Conservation (phyloP, 2,113 vertebrate species). For the Indicator maculatus region DNA sequence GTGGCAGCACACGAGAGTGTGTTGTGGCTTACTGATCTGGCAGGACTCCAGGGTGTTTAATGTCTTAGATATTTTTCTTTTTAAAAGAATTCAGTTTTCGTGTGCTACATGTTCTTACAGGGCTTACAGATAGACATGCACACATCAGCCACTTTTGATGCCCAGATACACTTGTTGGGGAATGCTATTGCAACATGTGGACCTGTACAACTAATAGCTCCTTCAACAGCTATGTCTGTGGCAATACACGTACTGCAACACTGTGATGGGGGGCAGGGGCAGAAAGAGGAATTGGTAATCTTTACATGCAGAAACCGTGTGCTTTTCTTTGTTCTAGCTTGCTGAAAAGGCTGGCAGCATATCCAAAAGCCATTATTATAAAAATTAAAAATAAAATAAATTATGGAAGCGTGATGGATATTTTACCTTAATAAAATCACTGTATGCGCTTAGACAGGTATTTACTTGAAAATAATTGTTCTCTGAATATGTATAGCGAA, state of each 20-base stretch:
- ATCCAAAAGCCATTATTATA: not conserved
- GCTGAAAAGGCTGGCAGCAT: not conserved
- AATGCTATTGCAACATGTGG: not conserved
- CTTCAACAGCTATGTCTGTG: not conserved
- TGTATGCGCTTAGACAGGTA: not conserved
- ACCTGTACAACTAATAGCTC: not conserved
- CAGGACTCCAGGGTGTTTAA: not conserved
- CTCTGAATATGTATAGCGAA: not conserved
- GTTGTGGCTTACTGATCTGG: not conserved
- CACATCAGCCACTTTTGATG: not conserved
- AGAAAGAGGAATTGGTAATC: slow-evolving; percentile 28
- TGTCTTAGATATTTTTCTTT: not conserved
- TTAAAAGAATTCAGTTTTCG: rapidly evolving
- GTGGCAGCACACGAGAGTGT: not conserved
- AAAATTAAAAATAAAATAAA: not conserved
- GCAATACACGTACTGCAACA: not conserved
- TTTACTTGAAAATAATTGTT: not conserved
- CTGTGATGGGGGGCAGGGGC: not conserved
- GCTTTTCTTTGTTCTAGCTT: not conserved
- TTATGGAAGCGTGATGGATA: not conserved
- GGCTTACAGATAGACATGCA: not conserved
- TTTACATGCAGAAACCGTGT: not conserved
- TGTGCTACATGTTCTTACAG: not conserved
- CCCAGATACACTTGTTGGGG: not conserved
- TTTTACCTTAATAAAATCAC: not conserved